A percentile compares a stretch with the other conserved stretches of the same genome.
These are phyloP conservation scores for Fragum sueziense DNA, from an alignment of 2,888 invertebrate species.

Conservation along the genomic window DNA sequence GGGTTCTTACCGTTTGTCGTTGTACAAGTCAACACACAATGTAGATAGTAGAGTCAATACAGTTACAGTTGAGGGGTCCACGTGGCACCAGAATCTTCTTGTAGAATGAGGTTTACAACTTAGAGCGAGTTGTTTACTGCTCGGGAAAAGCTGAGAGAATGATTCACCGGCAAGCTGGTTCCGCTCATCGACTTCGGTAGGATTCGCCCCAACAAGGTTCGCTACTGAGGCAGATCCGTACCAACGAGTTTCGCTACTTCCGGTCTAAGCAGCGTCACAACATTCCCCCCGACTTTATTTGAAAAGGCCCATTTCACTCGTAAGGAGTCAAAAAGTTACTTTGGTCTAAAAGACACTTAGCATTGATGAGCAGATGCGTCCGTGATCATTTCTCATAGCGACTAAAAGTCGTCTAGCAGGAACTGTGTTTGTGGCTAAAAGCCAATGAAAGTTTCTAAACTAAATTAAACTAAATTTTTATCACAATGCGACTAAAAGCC, in stretches of 20 bases:
- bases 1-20: too few species aligned
- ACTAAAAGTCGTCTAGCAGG: neutral
- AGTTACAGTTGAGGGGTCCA: too few species aligned
- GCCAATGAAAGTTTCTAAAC: too few species aligned
- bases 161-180: neutral
- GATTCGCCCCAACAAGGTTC: neutral
- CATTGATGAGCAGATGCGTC: neutral
- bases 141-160: neutral
- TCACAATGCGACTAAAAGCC: too few species aligned
- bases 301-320: neutral
- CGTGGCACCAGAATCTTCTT: too few species aligned
- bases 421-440: neutral
- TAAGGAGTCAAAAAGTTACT: neutral
- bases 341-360: neutral
- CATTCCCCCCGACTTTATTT: neutral
- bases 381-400: neutral
- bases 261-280: neutral
- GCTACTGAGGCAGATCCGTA: neutral
- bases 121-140: too few species aligned
- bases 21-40: too few species aligned
- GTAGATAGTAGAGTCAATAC: too few species aligned
- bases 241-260: neutral
- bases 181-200: neutral
- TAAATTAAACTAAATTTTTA: too few species aligned
- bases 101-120: too few species aligned